phyloP scores from a whole-genome alignment of 2,113 vertebrate genomes.

The Tyto alba region DNA sequence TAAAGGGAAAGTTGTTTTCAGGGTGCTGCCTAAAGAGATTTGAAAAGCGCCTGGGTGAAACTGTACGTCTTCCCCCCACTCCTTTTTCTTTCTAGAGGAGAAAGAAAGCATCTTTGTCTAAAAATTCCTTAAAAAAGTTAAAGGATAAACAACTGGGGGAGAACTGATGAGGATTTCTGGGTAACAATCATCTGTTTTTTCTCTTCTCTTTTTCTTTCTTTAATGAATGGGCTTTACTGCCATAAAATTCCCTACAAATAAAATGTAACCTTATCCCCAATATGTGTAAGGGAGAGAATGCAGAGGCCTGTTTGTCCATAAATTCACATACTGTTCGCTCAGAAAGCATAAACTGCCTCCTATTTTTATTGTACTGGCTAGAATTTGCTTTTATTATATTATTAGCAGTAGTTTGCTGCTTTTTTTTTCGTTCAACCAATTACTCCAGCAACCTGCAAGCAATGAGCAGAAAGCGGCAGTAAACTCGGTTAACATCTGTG shows the following conservation, averaged over 20 bases:
- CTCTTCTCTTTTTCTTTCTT: background rate
- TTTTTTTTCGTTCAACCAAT: background rate
- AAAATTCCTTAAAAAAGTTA: constrained; percentile 37
- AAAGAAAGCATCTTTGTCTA: constrained; percentile 57
- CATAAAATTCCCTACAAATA: constrained; percentile 29
- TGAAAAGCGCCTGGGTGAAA: constrained; percentile 37
- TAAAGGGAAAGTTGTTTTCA: constrained; percentile 65
- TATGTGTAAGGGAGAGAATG: background rate
- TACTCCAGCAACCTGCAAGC: background rate
- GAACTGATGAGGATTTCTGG: background rate
- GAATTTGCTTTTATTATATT: background rate
- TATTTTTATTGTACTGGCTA: background rate
- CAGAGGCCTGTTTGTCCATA: background rate
- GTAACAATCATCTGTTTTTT: constrained; percentile 25
- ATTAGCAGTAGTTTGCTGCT: background rate
- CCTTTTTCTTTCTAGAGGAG: background rate
- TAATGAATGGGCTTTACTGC: constrained; percentile 29
- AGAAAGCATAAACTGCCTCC: background rate
- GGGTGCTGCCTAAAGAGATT: constrained; percentile 64
- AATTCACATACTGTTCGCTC: background rate
- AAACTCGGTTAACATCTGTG: background rate
- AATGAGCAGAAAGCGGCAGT: background rate
- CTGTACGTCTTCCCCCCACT: background rate
- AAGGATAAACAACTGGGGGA: constrained; percentile 27
- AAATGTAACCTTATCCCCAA: constrained; percentile 1